Evolutionary conservation across 2,113 vertebrate species (phyloP).

Genomic region (Silurus asotus): DNA sequence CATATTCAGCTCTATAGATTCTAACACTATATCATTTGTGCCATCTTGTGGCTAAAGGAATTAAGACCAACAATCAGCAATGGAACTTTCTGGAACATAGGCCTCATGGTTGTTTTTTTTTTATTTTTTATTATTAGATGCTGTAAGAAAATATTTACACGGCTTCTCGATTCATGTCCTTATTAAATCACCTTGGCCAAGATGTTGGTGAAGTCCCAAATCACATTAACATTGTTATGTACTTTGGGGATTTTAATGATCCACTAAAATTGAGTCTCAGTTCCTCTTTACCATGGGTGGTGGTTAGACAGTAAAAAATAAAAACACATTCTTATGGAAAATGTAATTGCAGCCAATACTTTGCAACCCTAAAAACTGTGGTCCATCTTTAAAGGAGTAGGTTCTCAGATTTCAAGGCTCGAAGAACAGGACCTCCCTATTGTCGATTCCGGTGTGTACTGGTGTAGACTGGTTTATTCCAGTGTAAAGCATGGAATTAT

Average conservation of each 20-base stretch:
- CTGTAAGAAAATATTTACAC: background rate
- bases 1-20: background rate
- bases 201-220: background rate
- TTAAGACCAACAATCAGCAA: background rate
- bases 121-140: too few relatives aligned
- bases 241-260: background rate
- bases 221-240: background rate
- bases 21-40: background rate
- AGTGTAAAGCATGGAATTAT: too few relatives aligned
- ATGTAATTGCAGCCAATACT: background rate
- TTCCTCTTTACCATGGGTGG: background rate
- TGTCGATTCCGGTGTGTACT: background rate
- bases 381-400: background rate
- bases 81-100: background rate
- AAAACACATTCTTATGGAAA: background rate
- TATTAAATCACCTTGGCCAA: background rate
- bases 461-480: background rate
- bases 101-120: background rate
- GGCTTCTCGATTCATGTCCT: background rate
- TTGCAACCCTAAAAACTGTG: background rate
- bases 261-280: background rate
- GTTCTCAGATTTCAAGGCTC: background rate
- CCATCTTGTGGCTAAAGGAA: conserved; percentile 18
- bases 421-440: background rate
- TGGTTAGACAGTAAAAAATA: background rate